Base-by-base conservation (phyloP, 53 echinoderm and acorn worm species). In the Holothuria scabra region DNA sequence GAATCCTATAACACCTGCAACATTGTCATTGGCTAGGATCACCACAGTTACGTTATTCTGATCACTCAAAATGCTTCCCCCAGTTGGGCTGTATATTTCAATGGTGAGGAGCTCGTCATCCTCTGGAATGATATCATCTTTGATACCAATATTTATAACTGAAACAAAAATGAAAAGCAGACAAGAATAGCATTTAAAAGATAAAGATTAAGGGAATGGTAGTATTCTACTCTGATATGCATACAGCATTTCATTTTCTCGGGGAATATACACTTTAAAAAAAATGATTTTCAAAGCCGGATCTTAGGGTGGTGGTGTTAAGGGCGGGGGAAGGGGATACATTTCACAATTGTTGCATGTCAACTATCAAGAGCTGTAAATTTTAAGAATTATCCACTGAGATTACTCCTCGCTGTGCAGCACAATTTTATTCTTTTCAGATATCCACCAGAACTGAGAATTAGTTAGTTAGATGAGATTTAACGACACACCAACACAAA, bases 111-210 rank as follows among this genome's bases (percentile, higher is more conserved):
- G 46, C 67, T 97, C 99, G 60, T 97, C 94, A 28, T 86, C 76
- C 89, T 97, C 99, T 24, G 99, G 99, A 8, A 89, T 85, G 7
- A 46, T 37, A 55, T 97, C 99, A 28, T 97, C 99, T 57, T 88
- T 87, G 80, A 97, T 92, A 28, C 99, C 94, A 25, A 97, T 91
- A 84, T 92, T 97, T 66, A 94, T 92, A 23, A 94, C 99, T 97
- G 70, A 33, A 67, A 64, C 16, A 18, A 14, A 52, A 52, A 67
- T 58, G 1, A 12, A 70, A 37, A 37, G 9, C 5, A 70, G 12
- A 37, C 21, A 13, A 8, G 24, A 29, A 64, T n/a, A n/a, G 28
- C 3, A 64, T 1, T 12, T 13, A 24, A 19, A 64, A 18, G 28
- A 7, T 5, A 64, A 64, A 29, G 65, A 64, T n/a, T 29, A 6